Evolutionary conservation across 2,113 vertebrate genomes (phyloP), one percentile per base, ranked within the genome.

Genomic region (Prunella himalayana): DNA sequence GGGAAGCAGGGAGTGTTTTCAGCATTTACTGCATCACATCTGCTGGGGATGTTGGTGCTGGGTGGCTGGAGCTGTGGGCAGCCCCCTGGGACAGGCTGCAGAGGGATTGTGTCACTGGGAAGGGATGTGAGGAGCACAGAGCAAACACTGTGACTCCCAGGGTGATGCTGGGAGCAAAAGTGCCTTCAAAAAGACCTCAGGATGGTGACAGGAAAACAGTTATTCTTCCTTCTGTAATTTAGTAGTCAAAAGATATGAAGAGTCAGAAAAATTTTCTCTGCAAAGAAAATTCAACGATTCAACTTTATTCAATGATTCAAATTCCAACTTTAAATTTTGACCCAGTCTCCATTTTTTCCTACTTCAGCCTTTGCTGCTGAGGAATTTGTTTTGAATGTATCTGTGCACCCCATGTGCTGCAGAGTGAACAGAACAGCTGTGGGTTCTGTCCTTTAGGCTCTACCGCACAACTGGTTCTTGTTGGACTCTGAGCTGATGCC

Each of bases 171-270:
- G 75, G 71, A 94, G 76, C 50, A 78, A 79, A 94, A 94, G 33
- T 44, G 61, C 59, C 85, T 93, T 94, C 69, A 77, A 85, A 83
- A 86, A 75, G 33, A 35, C 47, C 70, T 94, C 86, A 79, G 85
- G 47, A 61, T 9, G 31, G 72, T 49, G 72, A 23, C 42, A 84
- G 77, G 72, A 93, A 95, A 91, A 66, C 57, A 71, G 56, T 64
- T 93, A 90, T 89, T 79, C 56, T 92, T 82, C 54, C 50, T 73
- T 31, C n/a, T 73, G 64, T 80, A 94, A 84, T 82, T 94, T 53
- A 53, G 92, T 72, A 95, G 82, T 90, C 72, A 84, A 21, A 76
- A 73, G 69, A 71, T 57, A 50, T 4, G 19, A 86, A 37, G 8
- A 28, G 14, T 47, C 8, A 44, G 63, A 79, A 21, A 49, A 91